Conservation (phyloP, 2,113 vertebrate genomes). For the Eurypyga helias region DNA sequence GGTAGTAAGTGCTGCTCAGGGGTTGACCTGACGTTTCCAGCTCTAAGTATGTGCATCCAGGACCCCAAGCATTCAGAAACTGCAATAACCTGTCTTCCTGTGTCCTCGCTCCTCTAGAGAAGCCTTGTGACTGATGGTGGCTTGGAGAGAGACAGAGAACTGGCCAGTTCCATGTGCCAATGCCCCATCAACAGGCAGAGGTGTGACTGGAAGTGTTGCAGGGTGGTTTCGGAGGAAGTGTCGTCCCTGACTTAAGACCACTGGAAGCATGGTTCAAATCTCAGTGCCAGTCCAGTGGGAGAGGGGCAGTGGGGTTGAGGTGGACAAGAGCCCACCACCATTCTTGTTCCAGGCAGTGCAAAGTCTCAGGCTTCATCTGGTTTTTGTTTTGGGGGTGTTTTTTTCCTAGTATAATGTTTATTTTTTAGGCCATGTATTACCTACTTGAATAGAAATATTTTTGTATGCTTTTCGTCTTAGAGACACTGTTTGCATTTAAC, state of each 20-base stretch:
- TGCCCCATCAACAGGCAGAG: not conserved
- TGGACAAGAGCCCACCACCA: not conserved
- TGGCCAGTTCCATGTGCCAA: not conserved
- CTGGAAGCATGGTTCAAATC: not conserved
- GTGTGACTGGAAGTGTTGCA: rapidly evolving
- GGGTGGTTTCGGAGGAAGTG: too few relatives aligned
- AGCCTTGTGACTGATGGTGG: rapidly evolving
- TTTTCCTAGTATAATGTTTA: not conserved
- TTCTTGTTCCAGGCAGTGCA: not conserved
- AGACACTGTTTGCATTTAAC: not conserved
- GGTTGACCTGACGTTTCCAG: rapidly evolving
- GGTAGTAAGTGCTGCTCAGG: not conserved
- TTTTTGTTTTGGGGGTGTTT: not conserved
- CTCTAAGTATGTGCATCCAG: not conserved
- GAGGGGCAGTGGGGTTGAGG: not conserved
- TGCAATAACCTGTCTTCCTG: not conserved
- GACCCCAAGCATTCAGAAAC: not conserved
- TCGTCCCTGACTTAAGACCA: not conserved
- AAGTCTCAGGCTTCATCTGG: not conserved
- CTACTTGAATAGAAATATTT: not conserved
- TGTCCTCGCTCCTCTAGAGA: not conserved
- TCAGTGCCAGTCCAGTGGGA: not conserved
- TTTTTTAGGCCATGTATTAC: not conserved
- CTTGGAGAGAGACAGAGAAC: not conserved
- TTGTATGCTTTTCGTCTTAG: not conserved